phyloP scores from a whole-genome alignment of 2,888 invertebrate species.

The Amphimallon solstitiale region DNA sequence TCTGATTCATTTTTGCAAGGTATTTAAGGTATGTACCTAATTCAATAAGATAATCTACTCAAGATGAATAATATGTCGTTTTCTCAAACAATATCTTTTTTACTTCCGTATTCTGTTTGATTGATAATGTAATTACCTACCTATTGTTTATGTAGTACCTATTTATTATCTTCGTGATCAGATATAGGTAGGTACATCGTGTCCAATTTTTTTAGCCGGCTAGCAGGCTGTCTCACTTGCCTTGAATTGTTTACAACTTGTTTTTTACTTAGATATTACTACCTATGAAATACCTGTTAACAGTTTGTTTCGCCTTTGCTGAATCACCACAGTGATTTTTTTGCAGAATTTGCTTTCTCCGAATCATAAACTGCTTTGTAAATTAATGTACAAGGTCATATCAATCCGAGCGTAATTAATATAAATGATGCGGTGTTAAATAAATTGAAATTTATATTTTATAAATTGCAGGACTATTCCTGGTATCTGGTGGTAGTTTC shows the following conservation, averaged over 20 bases:
- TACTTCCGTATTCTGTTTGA: too few relatives aligned
- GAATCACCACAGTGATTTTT: constrained; percentile 22
- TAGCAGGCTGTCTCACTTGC: not conserved
- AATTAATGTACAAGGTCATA: constrained; percentile 28
- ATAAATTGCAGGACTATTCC: too few relatives aligned
- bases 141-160: too few relatives aligned
- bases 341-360: constrained; percentile 30
- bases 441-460: constrained; percentile 5
- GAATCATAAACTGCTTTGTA: constrained; percentile 25
- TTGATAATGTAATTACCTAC: too few relatives aligned
- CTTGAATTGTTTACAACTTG: not conserved
- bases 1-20: too few relatives aligned
- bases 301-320: not conserved
- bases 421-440: constrained; percentile 22
- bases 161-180: not conserved
- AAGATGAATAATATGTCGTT: too few relatives aligned
- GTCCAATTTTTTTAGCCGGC: not conserved
- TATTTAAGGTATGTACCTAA: too few relatives aligned
- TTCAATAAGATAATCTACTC: too few relatives aligned
- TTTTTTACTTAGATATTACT: constrained; percentile 15
- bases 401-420: constrained; percentile 27
- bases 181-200: too few relatives aligned
- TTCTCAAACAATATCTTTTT: too few relatives aligned
- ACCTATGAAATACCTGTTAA: constrained; percentile 10
- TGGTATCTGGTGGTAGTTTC: too few relatives aligned